These are phyloP conservation scores for Sebastes iracundus DNA, from an alignment of 2,797 vertebrate genomes.

Conservation along the genomic window DNA sequence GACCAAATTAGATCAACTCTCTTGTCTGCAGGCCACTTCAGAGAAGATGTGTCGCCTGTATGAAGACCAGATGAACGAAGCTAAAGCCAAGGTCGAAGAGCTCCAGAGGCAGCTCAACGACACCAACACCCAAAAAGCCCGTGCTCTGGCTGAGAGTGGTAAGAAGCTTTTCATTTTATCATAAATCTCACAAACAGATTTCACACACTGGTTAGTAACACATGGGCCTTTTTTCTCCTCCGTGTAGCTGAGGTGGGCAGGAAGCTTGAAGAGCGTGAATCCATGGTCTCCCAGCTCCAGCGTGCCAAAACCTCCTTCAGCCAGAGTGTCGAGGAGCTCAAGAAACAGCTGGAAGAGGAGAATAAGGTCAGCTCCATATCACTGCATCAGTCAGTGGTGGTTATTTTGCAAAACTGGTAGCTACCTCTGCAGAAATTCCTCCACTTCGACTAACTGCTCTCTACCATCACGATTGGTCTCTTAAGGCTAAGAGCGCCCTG, in stretches of 20 bases:
- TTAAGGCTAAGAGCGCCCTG: constrained; percentile 88
- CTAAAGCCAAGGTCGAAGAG: constrained; percentile 90
- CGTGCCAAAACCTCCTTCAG: constrained; percentile 87
- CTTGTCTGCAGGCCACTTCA: constrained; percentile 80
- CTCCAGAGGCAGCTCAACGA: constrained; percentile 91
- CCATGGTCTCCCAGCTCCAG: constrained; percentile 90
- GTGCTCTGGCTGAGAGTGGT: constrained; percentile 90
- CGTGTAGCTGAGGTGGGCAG: constrained; percentile 87
- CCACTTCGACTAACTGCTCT: background rate
- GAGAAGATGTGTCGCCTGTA: constrained; percentile 92
- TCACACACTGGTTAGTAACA: background rate
- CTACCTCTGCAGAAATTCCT: background rate
- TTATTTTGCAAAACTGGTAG: background rate
- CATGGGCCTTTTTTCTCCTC: background rate
- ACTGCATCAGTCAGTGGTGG: background rate
- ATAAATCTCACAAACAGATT: background rate
- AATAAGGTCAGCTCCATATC: constrained; percentile 84
- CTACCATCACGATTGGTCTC: background rate
- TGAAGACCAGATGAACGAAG: constrained; percentile 93
- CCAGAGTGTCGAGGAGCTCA: constrained; percentile 90
- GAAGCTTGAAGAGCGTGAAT: constrained; percentile 91
- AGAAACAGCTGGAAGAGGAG: constrained; percentile 94
- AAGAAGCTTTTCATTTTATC: constrained; percentile 4
- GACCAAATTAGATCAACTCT: background rate
- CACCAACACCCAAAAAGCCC: constrained; percentile 82